Evolutionary conservation across 1,140 invertebrate species (phyloP), one percentile per base, ranked within the genome.

Genomic region (Pemphigus obesinymphae): DNA sequence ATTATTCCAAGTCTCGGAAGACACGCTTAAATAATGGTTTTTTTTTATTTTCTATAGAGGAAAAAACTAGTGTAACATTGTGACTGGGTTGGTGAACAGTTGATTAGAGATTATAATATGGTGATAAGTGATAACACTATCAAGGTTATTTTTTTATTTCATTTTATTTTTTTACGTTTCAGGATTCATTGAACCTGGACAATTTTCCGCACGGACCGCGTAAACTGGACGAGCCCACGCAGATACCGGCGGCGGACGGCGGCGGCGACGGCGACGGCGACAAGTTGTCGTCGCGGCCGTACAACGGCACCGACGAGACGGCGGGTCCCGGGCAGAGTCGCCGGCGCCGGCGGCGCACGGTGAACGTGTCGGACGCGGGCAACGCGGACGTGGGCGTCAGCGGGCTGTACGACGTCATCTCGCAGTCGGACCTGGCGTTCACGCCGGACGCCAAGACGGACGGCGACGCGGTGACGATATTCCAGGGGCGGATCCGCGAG

Each of bases 361-460:
- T 93, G 17, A 90, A 92, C 10, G 92, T 93, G 85, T 88, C 93
- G 7, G 92, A 93, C 85, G 91, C 89, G 15, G 90, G 93, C 31
- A 94, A 92, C 83, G 93, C 93, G 3, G 94, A 94, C 85, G 93
- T 95, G 15, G 95, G 94, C 11, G 95, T 96, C 23, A 93, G 91
- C 83, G 94, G 94, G 3, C 90, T 94, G 53, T 96, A 95, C 86
- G 93, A 96, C 84, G 95, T 97, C n/a, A 95, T 97, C 37, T 95
- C 94, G 4, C 94, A 96, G 87, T 93, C 94, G 15, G 96, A 97
- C 87, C 87, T 97, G 29, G 94, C 94, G n/a, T 97, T 97, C 86
- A 94, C 93, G 84, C 93, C 94, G 0, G 93, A 95, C 83, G 89
- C 89, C 29, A 90, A 91, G 53, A 90, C 91, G 23, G 43, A 73